A percentile compares a stretch with the other conserved stretches of the same genome.
Conservation (phyloP, 2,113 vertebrate genomes). For the Microcebus griseorufus region DNA sequence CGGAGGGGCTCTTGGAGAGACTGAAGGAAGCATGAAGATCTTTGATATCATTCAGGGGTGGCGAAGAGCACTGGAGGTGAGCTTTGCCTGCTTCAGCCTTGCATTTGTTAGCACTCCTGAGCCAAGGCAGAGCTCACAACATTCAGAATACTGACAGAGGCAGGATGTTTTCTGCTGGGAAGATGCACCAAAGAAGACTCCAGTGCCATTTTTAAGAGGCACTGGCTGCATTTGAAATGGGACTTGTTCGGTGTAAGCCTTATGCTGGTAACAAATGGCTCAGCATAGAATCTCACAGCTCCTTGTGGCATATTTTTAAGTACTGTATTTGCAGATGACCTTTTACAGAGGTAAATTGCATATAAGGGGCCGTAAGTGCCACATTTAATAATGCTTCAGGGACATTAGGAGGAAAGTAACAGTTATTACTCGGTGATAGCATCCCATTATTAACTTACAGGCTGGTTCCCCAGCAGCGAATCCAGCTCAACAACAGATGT, state of each 20-base stretch:
- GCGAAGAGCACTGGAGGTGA: neutral
- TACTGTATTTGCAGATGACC: constrained; percentile 55
- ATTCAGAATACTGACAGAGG: neutral
- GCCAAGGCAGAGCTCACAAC: neutral
- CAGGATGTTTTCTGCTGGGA: neutral
- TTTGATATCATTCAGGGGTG: neutral
- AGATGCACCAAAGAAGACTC: neutral
- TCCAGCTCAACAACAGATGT: constrained; percentile 2
- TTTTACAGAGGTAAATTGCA: constrained; percentile 65
- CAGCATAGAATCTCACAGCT: neutral
- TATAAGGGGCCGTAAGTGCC: constrained; percentile 35
- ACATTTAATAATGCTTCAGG: constrained; percentile 63
- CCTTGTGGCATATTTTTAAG: constrained; percentile 48
- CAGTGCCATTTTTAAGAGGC: neutral
- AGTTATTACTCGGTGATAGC: constrained; percentile 48
- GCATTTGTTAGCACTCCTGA: neutral
- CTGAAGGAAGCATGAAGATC: neutral
- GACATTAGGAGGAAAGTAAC: constrained; percentile 57
- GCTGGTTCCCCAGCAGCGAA: constrained; percentile 18
- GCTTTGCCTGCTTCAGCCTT: neutral
- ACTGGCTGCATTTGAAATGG: neutral
- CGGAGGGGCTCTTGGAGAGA: neutral
- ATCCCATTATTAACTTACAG: constrained; percentile 65
- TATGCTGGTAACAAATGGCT: neutral
- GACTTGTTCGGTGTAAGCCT: neutral